Evolutionary conservation across 2,888 invertebrate genomes (phyloP), one percentile per base, ranked within the genome.

Genomic region (Lasioglossum calceatum): DNA sequence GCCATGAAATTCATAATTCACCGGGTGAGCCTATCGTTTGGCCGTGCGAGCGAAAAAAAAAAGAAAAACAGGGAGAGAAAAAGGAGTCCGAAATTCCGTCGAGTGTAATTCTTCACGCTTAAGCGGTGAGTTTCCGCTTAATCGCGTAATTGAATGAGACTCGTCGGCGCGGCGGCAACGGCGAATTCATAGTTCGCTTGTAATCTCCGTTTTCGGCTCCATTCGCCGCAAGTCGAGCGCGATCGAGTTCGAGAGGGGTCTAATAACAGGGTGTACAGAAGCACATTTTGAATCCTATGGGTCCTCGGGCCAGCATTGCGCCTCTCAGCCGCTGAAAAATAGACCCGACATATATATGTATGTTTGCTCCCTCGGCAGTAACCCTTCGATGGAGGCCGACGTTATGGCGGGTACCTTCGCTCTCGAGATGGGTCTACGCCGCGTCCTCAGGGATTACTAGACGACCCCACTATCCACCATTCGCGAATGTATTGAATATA

Each of bases 401-500:
- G 92, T 93, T 93, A 93, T 92, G 91, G 90, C 89, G 89, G 87
- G 90, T 89, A 91, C 82, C 89, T 87, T 77, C 88, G 80, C 77
- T 87, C 82, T 81, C 81, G 87, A 90, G 88, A 90, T 88, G 88
- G 89, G 90, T 85, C 85, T 90, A 61, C 75, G 72, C 81, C 85
- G 87, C 87, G 90, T 93, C 94, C 93, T 93, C 76, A 81, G 94
- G 94, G 94, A 94, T 93, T 94, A 92, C 94, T 93, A 93, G 91
- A 92, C 91, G 86, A 83, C 90, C 90, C 87, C 87, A 85, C 90
- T 42, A 90, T 86, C 86, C 88, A 84, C 90, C 89, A 91, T 88
- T 91, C 90, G 92, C 93, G 89, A 93, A 94, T 93, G 94, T 95
- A 94, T 95, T 94, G 94, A 95, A 95, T 95, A 94, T 94, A 94